Evolutionary conservation across 2,797 vertebrate species (phyloP).

Genomic region (Sardinella longiceps): DNA sequence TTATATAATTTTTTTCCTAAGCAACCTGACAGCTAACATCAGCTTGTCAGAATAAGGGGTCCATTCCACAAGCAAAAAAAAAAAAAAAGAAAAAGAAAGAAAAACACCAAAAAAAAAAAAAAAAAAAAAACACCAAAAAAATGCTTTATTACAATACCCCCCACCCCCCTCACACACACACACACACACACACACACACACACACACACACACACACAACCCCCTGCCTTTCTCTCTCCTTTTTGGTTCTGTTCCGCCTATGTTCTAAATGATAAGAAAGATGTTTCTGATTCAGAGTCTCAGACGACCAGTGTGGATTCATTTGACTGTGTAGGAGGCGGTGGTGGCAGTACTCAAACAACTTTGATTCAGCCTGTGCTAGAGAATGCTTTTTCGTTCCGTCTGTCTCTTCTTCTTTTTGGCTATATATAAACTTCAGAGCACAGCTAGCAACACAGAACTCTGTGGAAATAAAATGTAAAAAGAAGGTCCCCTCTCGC

Average conservation of each 20-base stretch:
- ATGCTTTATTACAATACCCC: too few species aligned
- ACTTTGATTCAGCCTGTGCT: conserved; percentile 58
- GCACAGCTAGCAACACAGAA: conserved; percentile 54
- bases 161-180: not conserved
- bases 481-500: not conserved
- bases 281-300: conserved; percentile 50
- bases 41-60: conserved; percentile 58
- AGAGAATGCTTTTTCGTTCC: conserved; percentile 36
- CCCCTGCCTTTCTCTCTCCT: not conserved
- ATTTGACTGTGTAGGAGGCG: conserved; percentile 53
- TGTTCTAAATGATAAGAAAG: conserved; percentile 37
- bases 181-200: too few species aligned
- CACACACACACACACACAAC: too few species aligned
- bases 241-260: not conserved
- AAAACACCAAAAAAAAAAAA: too few species aligned
- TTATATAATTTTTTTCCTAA: conserved; percentile 30
- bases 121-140: too few species aligned
- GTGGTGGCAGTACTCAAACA: conserved; percentile 55
- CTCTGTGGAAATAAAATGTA: conserved; percentile 64
- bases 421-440: conserved; percentile 69
- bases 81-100: too few species aligned
- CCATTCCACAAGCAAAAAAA: conserved; percentile 67
- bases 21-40: conserved; percentile 60
- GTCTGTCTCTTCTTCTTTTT: conserved; percentile 15
- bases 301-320: conserved; percentile 49